These are phyloP conservation scores for Syngnathus acus DNA, from an alignment of 2,797 vertebrate species.

Conservation along the genomic window DNA sequence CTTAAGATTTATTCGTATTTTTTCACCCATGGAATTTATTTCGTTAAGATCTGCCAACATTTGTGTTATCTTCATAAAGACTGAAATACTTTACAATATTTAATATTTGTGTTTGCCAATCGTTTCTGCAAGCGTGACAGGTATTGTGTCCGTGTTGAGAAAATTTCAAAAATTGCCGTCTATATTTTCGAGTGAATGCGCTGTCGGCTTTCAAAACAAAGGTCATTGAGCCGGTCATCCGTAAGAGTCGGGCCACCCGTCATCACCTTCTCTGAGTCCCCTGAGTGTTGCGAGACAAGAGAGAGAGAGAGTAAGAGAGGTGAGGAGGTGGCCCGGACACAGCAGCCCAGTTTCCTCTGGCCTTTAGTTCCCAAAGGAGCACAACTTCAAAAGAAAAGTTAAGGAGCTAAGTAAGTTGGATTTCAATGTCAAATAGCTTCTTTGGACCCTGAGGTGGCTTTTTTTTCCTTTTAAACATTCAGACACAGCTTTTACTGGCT, in stretches of 20 bases:
- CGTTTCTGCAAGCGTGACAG: not conserved
- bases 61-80: not conserved
- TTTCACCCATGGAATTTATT: too few relatives aligned
- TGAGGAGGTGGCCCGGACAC: conserved; percentile 12
- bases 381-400: conserved; percentile 46
- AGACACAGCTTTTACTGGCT: not conserved
- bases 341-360: conserved; percentile 25
- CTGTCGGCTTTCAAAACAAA: conserved; percentile 7
- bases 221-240: conserved; percentile 40
- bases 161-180: not conserved
- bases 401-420: conserved; percentile 40
- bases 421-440: not conserved
- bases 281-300: conserved; percentile 45
- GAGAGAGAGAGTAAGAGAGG: conserved; percentile 7
- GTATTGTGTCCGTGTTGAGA: not conserved
- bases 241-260: conserved; percentile 44
- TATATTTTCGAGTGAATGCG: conserved; percentile 19
- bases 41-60: not conserved
- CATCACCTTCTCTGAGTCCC: conserved; percentile 46
- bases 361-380: conserved; percentile 47
- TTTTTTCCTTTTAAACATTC: not conserved
- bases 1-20: too few relatives aligned
- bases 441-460: not conserved
- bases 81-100: not conserved
- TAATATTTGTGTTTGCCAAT: too few relatives aligned